These are phyloP conservation scores for Sycophila sp. DNA, from an alignment of 1,140 invertebrate genomes.

Conservation along the genomic window DNA sequence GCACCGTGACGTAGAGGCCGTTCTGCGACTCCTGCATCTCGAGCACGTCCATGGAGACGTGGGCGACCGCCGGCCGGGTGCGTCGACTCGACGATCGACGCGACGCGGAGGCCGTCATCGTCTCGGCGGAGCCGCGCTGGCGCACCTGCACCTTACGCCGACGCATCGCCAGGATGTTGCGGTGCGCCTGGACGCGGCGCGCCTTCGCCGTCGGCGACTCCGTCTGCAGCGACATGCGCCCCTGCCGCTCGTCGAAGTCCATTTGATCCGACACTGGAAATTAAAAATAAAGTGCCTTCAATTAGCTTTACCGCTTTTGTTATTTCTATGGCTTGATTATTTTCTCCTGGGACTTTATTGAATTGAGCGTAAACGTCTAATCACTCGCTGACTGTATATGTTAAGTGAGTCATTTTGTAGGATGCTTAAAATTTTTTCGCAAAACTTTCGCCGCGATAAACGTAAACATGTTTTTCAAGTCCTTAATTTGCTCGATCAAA, in stretches of 20 bases:
- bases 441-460: too few relatives aligned
- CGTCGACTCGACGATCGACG: conserved; percentile 6
- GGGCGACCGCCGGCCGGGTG: conserved; percentile 23
- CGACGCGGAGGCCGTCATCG: neutral
- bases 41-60: conserved; percentile 44
- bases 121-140: conserved; percentile 29
- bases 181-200: conserved; percentile 51
- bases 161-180: conserved; percentile 50
- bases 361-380: too few relatives aligned
- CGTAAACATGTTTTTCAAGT: too few relatives aligned
- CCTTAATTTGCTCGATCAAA: too few relatives aligned
- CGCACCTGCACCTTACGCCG: conserved; percentile 48
- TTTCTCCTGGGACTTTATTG: too few relatives aligned
- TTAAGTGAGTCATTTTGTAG: too few relatives aligned
- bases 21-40: conserved; percentile 55
- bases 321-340: too few relatives aligned
- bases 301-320: too few relatives aligned
- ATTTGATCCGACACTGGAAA: conserved; percentile 29
- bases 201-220: conserved; percentile 51
- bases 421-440: too few relatives aligned
- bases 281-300: too few relatives aligned
- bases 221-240: conserved; percentile 44
- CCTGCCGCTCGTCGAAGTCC: conserved; percentile 41
- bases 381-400: too few relatives aligned
- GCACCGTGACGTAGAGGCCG: conserved; percentile 47